phyloP scores from a whole-genome alignment of 1,140 invertebrate genomes.

The Drosophila baimaii region DNA sequence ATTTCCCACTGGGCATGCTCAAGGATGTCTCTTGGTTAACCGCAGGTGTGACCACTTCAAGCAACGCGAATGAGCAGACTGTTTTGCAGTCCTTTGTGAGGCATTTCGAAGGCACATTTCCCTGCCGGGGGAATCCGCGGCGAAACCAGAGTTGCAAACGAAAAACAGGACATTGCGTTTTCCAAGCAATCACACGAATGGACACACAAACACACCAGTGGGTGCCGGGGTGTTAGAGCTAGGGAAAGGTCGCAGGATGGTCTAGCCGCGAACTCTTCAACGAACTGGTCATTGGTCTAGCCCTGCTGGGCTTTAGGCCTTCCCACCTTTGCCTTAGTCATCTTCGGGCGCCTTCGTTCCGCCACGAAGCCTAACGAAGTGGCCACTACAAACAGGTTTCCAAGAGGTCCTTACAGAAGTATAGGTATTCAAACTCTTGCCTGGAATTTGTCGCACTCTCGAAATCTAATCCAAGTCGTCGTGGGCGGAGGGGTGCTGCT shows the following conservation, averaged over 20 bases:
- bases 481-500: not conserved
- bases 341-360: constrained; percentile 54
- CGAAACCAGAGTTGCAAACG: constrained; percentile 72
- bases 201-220: constrained; percentile 16
- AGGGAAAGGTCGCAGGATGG: constrained; percentile 42
- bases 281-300: constrained; percentile 52
- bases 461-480: not conserved
- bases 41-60: constrained; percentile 27
- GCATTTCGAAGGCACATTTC: constrained; percentile 57
- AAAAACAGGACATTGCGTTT: constrained; percentile 77
- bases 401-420: constrained; percentile 5
- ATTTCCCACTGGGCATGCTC: constrained; percentile 9
- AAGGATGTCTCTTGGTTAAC: not conserved
- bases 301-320: constrained; percentile 4
- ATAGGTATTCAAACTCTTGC: not conserved
- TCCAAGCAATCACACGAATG: constrained; percentile 45
- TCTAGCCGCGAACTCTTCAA: constrained; percentile 15
- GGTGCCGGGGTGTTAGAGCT: no score
- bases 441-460: constrained; percentile 12
- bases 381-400: constrained; percentile 31
- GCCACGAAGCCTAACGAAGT: constrained; percentile 14
- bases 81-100: constrained; percentile 51
- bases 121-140: constrained; percentile 59
- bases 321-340: constrained; percentile 36
- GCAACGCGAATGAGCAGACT: constrained; percentile 53